Evolutionary conservation across 1,140 invertebrate genomes (phyloP).

Genomic region (Pseudomyrmex sp.): DNA sequence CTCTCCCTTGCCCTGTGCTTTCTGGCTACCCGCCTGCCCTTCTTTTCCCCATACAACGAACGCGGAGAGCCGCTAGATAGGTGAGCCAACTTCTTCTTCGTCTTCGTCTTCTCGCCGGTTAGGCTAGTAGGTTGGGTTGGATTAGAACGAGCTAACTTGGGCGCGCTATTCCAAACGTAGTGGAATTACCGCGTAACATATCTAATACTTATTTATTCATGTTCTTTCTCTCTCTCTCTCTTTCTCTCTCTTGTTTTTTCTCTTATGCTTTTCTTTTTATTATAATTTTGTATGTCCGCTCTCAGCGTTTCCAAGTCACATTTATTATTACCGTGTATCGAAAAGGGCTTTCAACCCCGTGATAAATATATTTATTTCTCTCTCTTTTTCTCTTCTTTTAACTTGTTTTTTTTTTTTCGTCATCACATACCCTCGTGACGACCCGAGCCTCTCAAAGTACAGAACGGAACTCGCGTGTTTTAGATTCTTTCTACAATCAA

Average conservation of each 20-base stretch:
- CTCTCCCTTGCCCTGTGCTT: conserved; percentile 26
- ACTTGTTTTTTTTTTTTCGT: not conserved
- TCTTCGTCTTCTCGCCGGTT: conserved; percentile 57
- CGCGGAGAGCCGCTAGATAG: conserved; percentile 79
- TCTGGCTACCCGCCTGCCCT: conserved; percentile 63
- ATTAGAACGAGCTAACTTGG: conserved; percentile 54
- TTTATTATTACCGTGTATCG: too few species aligned
- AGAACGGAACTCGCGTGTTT: conserved; percentile 19
- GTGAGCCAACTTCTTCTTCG: conserved; percentile 66
- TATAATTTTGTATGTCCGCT: too few species aligned
- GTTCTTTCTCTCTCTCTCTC: conserved; percentile 32
- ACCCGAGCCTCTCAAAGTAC: not conserved
- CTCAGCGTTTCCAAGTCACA: too few species aligned
- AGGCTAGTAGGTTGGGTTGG: conserved; percentile 17
- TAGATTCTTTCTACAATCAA: conserved; percentile 28
- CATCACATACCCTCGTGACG: conserved; percentile 12
- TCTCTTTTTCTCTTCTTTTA: too few species aligned
- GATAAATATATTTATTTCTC: too few species aligned
- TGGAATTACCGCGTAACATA: conserved; percentile 66
- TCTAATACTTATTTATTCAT: conserved; percentile 77
- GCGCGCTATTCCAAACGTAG: conserved; percentile 65
- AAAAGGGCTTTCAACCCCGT: too few species aligned
- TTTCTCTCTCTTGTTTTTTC: conserved; percentile 36
- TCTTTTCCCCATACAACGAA: conserved; percentile 68
- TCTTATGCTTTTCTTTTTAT: not conserved